These are phyloP conservation scores for Trematocara caparti DNA, from an alignment of 2,797 vertebrate genomes.

Conservation along the genomic window DNA sequence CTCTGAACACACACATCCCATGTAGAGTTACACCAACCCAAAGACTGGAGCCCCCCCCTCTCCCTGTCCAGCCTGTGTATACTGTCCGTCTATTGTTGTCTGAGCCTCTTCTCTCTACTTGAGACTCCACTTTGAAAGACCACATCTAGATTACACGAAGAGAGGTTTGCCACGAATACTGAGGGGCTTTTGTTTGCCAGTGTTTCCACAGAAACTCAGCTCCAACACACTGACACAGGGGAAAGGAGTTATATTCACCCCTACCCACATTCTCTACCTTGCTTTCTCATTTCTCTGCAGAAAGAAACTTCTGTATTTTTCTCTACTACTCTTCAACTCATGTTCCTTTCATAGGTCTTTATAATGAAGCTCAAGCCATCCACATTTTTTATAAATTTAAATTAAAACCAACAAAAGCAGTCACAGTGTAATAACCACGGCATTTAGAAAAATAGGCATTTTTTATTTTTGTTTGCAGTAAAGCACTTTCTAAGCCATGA, in stretches of 20 bases:
- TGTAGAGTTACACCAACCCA: constrained; percentile 4
- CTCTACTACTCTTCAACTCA: background rate
- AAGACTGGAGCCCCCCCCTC: constrained; percentile 20
- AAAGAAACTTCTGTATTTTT: constrained; percentile 28
- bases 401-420: background rate
- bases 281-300: constrained; percentile 9
- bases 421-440: background rate
- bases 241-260: constrained; percentile 56
- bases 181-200: constrained; percentile 77
- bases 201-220: constrained; percentile 78
- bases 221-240: constrained; percentile 53
- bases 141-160: constrained; percentile 74
- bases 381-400: background rate
- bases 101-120: constrained; percentile 39
- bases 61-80: constrained; percentile 9
- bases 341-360: constrained; percentile 7
- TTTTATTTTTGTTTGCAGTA: constrained; percentile 36
- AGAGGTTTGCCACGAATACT: constrained; percentile 64
- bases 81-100: constrained; percentile 52
- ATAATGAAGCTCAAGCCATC: background rate
- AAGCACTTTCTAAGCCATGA: constrained; percentile 27
- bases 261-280: constrained; percentile 35
- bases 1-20: constrained; percentile 17
- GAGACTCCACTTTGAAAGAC: constrained; percentile 66
- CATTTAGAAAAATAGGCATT: constrained; percentile 23